Percentiles rank a stretch among this genome's conserved stretches.
Evolutionary conservation across 2,888 invertebrate genomes (phyloP).

Genomic region (Catocala sponsa): DNA sequence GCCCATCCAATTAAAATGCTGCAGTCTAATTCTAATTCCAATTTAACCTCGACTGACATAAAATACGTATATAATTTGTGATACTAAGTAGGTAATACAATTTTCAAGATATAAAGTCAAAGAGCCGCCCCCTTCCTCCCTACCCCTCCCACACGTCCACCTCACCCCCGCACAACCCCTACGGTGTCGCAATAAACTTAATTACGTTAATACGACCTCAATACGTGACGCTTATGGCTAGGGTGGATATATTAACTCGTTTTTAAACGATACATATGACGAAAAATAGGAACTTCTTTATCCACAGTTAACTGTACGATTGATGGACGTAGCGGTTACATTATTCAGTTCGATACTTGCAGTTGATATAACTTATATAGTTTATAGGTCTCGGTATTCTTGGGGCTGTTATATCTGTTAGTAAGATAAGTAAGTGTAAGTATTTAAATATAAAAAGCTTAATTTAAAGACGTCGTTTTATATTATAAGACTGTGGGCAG

Average conservation of each 20-base stretch:
- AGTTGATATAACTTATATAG: too few species aligned
- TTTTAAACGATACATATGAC: background rate
- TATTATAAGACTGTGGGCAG: too few species aligned
- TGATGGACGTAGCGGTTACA: too few species aligned
- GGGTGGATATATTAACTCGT: conserved; percentile 48
- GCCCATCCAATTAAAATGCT: background rate
- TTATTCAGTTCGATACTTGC: too few species aligned
- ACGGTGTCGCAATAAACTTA: conserved; percentile 79
- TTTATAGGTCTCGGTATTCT: too few species aligned
- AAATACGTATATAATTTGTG: conserved; percentile 52
- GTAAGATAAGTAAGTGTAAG: too few species aligned
- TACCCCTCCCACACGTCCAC: conserved; percentile 32
- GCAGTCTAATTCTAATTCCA: background rate
- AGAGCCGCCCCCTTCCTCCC: conserved; percentile 57
- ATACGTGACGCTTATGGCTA: conserved; percentile 69
- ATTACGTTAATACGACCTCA: conserved; percentile 81
- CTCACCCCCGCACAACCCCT: conserved; percentile 28
- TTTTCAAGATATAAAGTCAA: conserved; percentile 81
- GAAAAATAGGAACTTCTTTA: too few species aligned
- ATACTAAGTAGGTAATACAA: conserved; percentile 74
- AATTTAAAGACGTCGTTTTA: too few species aligned
- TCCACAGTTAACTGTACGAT: too few species aligned
- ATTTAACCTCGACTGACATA: conserved; percentile 24
- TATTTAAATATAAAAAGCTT: too few species aligned
- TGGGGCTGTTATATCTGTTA: too few species aligned